These are phyloP conservation scores for Drosophila helvetica DNA, from an alignment of 2,888 invertebrate genomes.

Conservation along the genomic window DNA sequence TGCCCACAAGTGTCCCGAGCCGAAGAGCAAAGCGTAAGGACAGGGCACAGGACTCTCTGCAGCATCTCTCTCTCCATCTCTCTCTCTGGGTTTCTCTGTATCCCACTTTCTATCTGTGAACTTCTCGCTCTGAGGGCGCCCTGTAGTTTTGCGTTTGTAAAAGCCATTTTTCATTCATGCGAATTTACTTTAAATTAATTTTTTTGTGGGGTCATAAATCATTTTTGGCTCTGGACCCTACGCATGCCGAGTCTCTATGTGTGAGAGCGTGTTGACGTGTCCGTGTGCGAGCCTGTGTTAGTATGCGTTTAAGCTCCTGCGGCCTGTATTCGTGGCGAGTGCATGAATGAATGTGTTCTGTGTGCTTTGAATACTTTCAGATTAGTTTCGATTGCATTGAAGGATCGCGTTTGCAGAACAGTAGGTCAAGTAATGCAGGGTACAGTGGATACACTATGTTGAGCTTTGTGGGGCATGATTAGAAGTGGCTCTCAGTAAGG, in stretches of 20 bases:
- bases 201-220: slow-evolving; percentile 80
- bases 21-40: slow-evolving; percentile 6
- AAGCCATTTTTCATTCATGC: slow-evolving; percentile 82
- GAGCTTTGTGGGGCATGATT: too few species aligned
- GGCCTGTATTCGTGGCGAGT: slow-evolving; percentile 23
- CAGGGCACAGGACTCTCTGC: slow-evolving; percentile 13
- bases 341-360: slow-evolving; percentile 31
- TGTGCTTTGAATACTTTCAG: slow-evolving; percentile 42
- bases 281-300: neutral
- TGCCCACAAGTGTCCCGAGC: slow-evolving; percentile 66
- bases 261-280: slow-evolving; percentile 10
- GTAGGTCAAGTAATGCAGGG: slow-evolving; percentile 53
- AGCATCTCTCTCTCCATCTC: slow-evolving; percentile 33
- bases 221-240: slow-evolving; percentile 69
- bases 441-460: neutral
- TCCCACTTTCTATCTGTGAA: slow-evolving; percentile 16
- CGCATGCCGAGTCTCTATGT: slow-evolving; percentile 44
- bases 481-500: too few species aligned
- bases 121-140: slow-evolving; percentile 44
- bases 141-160: slow-evolving; percentile 78
- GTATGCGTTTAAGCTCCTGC: slow-evolving; percentile 20
- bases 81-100: slow-evolving; percentile 27
- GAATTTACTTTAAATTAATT: slow-evolving; percentile 81
- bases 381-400: slow-evolving; percentile 49
- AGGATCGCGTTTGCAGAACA: slow-evolving; percentile 19